Evolutionary conservation across 2,797 vertebrate species (phyloP).

Genomic region (Sebastes reedi): DNA sequence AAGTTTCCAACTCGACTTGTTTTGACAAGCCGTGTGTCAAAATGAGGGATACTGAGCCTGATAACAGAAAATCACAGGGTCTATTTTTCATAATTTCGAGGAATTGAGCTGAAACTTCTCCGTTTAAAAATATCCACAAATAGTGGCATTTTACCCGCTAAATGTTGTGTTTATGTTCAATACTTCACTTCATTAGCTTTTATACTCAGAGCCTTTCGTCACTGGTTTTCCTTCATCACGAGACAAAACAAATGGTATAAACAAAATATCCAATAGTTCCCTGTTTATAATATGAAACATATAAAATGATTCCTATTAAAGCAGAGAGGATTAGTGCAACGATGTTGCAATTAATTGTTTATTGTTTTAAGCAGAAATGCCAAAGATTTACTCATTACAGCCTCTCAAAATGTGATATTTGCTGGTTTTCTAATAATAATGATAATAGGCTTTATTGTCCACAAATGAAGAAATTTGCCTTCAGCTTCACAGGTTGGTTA

Average conservation of each 20-base stretch:
- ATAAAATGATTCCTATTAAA: neutral
- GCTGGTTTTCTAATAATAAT: neutral
- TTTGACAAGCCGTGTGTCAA: slow-evolving; percentile 46
- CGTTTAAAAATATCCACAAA: neutral
- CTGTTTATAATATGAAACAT: neutral
- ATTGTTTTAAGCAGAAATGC: neutral
- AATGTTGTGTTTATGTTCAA: neutral
- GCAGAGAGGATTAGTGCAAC: neutral
- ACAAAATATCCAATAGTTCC: neutral
- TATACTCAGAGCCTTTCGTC: neutral
- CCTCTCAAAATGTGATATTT: neutral
- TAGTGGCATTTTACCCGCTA: neutral
- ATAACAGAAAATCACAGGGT: slow-evolving; percentile 39
- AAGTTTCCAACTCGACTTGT: slow-evolving; percentile 55
- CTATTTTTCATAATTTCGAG: neutral
- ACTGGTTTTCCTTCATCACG: neutral
- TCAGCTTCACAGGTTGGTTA: too few species aligned
- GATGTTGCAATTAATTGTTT: neutral
- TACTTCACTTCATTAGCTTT: neutral
- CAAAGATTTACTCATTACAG: neutral
- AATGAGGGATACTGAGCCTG: slow-evolving; percentile 18
- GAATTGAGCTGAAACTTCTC: neutral
- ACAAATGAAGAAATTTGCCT: too few species aligned
- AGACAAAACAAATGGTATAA: neutral
- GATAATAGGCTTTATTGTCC: too few species aligned